Evolutionary conservation across 2,113 vertebrate genomes (phyloP).

Genomic region (Nerophis ophidion): DNA sequence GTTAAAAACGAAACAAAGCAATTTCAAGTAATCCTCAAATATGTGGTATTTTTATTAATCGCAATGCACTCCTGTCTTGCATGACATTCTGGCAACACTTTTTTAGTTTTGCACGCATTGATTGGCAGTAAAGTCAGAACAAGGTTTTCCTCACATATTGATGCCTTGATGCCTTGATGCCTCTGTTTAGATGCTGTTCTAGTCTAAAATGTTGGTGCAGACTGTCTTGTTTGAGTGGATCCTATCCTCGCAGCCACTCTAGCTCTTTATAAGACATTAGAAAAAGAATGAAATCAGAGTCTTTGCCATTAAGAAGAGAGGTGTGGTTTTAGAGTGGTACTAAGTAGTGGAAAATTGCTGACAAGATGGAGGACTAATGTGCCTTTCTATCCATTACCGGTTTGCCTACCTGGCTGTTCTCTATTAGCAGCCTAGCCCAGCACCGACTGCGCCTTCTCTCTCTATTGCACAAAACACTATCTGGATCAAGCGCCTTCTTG

Average conservation of each 20-base stretch:
- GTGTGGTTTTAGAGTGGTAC: slow-evolving; percentile 66
- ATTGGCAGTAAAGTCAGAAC: no score
- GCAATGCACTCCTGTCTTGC: no score
- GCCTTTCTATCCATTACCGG: slow-evolving; percentile 60
- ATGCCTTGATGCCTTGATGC: background rate
- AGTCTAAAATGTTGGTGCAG: background rate
- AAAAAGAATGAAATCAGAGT: slow-evolving; percentile 52
- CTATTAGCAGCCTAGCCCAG: slow-evolving; percentile 10
- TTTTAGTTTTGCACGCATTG: no score
- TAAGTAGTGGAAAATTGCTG: slow-evolving; percentile 65
- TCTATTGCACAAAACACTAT: slow-evolving; percentile 51
- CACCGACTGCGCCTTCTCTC: slow-evolving; percentile 32
- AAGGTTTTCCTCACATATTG: slow-evolving; percentile 1
- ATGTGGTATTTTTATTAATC: no score
- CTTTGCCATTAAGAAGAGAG: slow-evolving; percentile 61
- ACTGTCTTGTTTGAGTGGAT: slow-evolving; percentile 4
- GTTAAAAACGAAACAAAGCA: no score
- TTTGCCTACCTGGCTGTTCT: slow-evolving; percentile 46
- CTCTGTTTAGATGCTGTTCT: background rate
- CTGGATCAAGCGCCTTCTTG: slow-evolving; percentile 48
- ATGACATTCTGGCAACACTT: no score
- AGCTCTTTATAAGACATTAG: slow-evolving; percentile 46
- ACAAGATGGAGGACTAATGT: slow-evolving; percentile 60
- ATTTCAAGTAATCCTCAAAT: no score
- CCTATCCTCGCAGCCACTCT: slow-evolving; percentile 21